Evolutionary conservation across 2,797 vertebrate species (phyloP), one percentile per base, ranked within the genome.

Genomic region (Serranus cabrilla): DNA sequence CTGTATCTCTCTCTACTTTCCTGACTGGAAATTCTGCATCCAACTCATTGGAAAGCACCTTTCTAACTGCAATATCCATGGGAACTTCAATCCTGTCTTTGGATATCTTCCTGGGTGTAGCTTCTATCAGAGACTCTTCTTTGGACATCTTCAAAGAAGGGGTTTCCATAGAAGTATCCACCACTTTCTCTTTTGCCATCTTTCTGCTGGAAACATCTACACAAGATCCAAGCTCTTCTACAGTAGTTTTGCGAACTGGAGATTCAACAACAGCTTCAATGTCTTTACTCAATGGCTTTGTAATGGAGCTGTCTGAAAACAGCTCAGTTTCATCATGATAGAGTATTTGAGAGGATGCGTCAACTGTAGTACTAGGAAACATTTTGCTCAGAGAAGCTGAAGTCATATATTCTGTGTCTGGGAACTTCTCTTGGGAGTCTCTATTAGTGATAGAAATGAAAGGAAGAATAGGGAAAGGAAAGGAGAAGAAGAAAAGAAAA

Each of bases 401-500:
- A 47, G 95, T 94, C 81, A 96, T 92, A 80, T 96, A 96, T 73
- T 99, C 97, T 87, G 95, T 90, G 86, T 99, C 97, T 14, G 96
- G 95, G 89, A 91, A 94, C 64, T 93, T 93, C 89, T 99, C 98
- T 79, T 95, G 94, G 43, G 95, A 95, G 86, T 98, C 96, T 95
- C 98, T 99, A 83, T 85, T 75, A 73, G 47, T 42, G 18, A 84
- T 20, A 84, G 25, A 84, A 72, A 76, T 49, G 6, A 47, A 66
- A 65, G 9, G 11, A 66, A 71, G 17, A 40, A 63, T 20, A 58
- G 37, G 39, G 2, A 2, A 23, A 52, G 43, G 25, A 47, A 54
- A 5, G 14, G 31, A 60, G 13, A 70, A 49, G 13, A 16, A 51
- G 27, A 9, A 13, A 16, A 17, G 27, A 17, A 45, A 75, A 27